Conservation (phyloP, 1,140 invertebrate species). For the Teleogryllus occipitalis region DNA sequence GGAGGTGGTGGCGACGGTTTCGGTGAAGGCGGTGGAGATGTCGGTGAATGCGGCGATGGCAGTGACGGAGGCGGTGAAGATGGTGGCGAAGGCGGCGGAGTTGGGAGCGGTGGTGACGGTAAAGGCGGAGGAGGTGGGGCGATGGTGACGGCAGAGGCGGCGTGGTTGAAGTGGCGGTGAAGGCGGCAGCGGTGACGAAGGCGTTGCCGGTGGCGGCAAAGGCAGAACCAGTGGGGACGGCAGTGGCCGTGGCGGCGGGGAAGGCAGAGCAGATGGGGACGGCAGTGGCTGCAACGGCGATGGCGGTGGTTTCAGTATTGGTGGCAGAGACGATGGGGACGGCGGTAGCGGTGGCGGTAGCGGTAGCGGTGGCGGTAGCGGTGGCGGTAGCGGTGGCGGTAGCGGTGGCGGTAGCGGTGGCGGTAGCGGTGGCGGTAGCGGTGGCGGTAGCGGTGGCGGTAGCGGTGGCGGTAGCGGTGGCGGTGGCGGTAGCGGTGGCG, state of each 20-base stretch:
- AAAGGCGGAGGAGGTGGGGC: no score
- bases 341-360: not conserved
- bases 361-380: not conserved
- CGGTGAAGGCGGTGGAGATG: not conserved
- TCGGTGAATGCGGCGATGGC: no score
- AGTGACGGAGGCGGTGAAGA: no score
- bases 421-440: no score
- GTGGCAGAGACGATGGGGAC: not conserved
- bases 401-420: no score
- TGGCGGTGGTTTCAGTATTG: not conserved
- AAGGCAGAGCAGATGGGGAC: not conserved
- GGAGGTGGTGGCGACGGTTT: not conserved
- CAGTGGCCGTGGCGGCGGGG: not conserved
- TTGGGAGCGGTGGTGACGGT: no score
- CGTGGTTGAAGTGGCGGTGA: not conserved
- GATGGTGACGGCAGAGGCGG: no score
- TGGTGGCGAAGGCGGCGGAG: no score
- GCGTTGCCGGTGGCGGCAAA: not conserved
- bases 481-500: not conserved
- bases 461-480: no score
- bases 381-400: no score
- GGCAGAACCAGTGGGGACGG: not conserved
- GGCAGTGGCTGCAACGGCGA: slow-evolving; percentile 7
- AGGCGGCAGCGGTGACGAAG: not conserved
- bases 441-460: not conserved